Evolutionary conservation across 1,140 invertebrate genomes (phyloP), one percentile per base, ranked within the genome.

Genomic region (Nebria ingens): DNA sequence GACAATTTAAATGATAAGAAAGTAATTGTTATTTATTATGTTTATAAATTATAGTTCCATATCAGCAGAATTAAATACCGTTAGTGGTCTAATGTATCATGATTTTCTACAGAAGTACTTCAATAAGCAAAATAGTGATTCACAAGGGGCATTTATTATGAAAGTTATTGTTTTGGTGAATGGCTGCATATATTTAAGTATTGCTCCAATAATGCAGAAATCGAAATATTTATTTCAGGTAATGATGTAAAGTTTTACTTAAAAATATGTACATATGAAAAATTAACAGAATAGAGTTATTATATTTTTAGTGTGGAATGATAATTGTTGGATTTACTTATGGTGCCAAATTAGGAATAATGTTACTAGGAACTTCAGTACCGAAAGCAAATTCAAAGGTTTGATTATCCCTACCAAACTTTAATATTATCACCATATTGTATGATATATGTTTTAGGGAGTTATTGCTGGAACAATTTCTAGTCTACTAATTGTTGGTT

Each of bases 271-370:
- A n/a, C n/a, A 6, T 34, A 9, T 34, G 25, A 34, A 34, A n/a
- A 34, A 34, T 34, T 79, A n/a, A 71, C 77, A 2, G 78, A 75
- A 0, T 76, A 74, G 0, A 73, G 76, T 53, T 75, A 75, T 61
- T 72, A 80, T 51, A 78, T 79, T 65, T 74, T 77, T 57, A 45
- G 9, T 34, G 25, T 34, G n/a, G n/a, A 34, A 34, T 34, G 25
- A n/a, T 34, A 9, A 6, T 45, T 9, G 40, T 9, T 11, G 15
- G 40, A 11, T 12, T 45, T 12, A 45, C 40, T 9, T 45, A 45
- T 17, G 40, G 40, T 4, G 40, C 40, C 40, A 45, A 45, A 45
- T 4, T 45, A 17, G 40, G 40, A 17, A 17, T 45, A 4, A 45
- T 17, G 17, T 17, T 45, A 4, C 15, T 45, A 12, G 40, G 40